Evolutionary conservation across 1,140 invertebrate genomes (phyloP).

Genomic region (Calosoma granatense): DNA sequence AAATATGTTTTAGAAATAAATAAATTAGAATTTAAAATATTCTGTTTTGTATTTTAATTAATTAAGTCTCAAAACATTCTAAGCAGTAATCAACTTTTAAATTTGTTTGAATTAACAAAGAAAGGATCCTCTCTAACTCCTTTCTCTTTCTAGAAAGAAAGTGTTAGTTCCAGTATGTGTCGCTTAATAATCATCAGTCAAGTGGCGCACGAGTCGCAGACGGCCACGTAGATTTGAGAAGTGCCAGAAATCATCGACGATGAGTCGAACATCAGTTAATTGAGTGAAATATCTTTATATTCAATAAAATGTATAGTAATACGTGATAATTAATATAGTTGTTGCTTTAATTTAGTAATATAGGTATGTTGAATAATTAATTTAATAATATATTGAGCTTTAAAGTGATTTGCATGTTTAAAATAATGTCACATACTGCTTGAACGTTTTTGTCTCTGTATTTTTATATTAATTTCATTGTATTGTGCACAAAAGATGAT

Average conservation of each 20-base stretch:
- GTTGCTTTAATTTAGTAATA: background rate
- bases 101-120: too few species aligned
- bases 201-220: background rate
- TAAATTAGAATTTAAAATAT: too few species aligned
- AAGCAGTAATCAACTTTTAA: too few species aligned
- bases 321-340: background rate
- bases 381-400: background rate
- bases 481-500: too few species aligned
- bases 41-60: too few species aligned
- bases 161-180: background rate
- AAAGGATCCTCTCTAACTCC: too few species aligned
- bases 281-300: background rate
- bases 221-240: slow-evolving; percentile 7
- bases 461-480: background rate
- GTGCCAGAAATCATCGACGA: slow-evolving; percentile 4
- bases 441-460: background rate
- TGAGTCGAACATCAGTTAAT: background rate
- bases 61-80: too few species aligned
- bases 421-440: background rate
- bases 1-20: too few species aligned
- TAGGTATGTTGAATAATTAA: background rate
- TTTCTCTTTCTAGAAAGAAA: too few species aligned
- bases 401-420: background rate
- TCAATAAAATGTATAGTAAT: background rate
- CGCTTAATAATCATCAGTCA: background rate